Base-by-base conservation (phyloP, 2,113 vertebrate species). In the Pseudorhombus dupliciocellatus region DNA sequence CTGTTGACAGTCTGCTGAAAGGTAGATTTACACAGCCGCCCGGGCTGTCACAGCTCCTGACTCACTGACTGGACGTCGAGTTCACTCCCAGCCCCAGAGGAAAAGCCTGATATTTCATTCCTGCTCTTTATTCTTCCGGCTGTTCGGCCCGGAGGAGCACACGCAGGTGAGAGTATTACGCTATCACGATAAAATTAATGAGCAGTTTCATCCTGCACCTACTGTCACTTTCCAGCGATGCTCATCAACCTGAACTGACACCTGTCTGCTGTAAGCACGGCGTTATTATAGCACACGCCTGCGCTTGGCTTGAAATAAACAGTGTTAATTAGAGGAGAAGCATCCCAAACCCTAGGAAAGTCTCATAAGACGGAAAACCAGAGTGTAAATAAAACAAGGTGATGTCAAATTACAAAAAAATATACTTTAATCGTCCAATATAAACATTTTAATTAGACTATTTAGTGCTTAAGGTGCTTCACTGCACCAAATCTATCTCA, bases 1-100 rank as follows among this genome's bases (percentile, higher is more conserved):
- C 60, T 85, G 83, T 79, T 87, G 83, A 84, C 40, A 48, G 56
- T 73, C 63, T 57, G 64, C 75, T 87, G 63, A 85, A 80, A 85
- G 84, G 83, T 84, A 73, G 81, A 89, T 82, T 85, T 76, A 73
- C 63, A 60, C 72, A 21, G 30, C 63, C 12, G 60, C 31, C 21
- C 66, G 40, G 67, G 2, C 71, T 70, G 74, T 68, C 73, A 73
- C 68, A 61, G 64, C 75, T 55, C 57, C 71, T 24, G 71, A 74
- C 37, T 81, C 71, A n/a, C 44, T 40, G 62, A 73, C 64, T 66
- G 70, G 40, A 80, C 16, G 6, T 31, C 1, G 15, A 63, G 58
- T 66, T 79, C 69, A 75, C 53, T 52, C 52, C 18, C 42, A 7
- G 50, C 69, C 65, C 74, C 24, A 14, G 51, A 70, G 72, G 53